A percentile compares a stretch with the other conserved stretches of the same genome.
Evolutionary conservation across 2,113 vertebrate species (phyloP).

Genomic region (Heterotilapia buettikoferi): DNA sequence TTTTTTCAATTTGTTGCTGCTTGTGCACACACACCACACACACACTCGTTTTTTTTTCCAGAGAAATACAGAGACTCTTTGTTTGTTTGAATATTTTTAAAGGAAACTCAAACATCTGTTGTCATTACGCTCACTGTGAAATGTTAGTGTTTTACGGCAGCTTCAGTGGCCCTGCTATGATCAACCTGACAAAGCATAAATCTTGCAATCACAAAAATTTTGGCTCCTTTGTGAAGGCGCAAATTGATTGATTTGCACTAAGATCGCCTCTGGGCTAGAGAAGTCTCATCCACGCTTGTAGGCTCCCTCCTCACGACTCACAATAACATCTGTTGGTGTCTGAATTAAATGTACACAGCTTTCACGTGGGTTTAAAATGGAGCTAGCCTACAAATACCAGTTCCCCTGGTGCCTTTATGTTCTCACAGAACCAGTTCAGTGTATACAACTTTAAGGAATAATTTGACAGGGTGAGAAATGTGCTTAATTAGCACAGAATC

Average conservation of each 20-base stretch:
- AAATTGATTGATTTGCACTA: conserved; percentile 32
- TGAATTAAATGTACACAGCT: background rate
- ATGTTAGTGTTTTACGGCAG: conserved; percentile 6
- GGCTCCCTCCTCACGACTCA: background rate
- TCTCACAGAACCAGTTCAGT: background rate
- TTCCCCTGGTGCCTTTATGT: background rate
- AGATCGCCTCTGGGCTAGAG: background rate
- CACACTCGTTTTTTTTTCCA: fast-evolving
- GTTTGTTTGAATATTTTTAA: background rate
- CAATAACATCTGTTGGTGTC: background rate
- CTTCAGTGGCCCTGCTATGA: background rate
- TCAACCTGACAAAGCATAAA: conserved; percentile 5
- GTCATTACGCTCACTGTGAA: background rate
- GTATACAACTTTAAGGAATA: background rate
- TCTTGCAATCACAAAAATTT: conserved; percentile 34
- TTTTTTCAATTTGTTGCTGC: background rate
- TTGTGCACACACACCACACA: background rate
- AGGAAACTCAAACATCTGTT: conserved; percentile 16
- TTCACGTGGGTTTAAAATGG: background rate
- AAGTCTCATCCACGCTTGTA: conserved; percentile 14
- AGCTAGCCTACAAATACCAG: background rate
- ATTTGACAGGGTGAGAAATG: background rate
- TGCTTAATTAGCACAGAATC: background rate
- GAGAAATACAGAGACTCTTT: background rate
- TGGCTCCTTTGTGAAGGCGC: conserved; percentile 8